Base-by-base conservation (phyloP, 2,888 invertebrate species). In the Thera obeliscata region DNA sequence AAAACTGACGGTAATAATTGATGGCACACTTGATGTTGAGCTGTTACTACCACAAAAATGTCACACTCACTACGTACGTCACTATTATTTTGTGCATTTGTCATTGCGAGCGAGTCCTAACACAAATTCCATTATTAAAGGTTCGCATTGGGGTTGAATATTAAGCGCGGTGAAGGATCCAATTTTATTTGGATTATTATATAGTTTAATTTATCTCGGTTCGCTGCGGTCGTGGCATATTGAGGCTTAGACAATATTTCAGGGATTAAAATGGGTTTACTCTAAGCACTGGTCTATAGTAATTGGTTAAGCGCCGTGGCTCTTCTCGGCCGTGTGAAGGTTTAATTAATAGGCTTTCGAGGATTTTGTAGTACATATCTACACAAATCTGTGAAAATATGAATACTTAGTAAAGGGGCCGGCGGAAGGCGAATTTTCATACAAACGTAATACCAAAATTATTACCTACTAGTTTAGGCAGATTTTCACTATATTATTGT, bases 131-230 rank as follows among this genome's bases (percentile, higher is more conserved):
- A 70, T 70, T 70, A 67, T 61, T 35, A 70, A 71, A 64, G 64
- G 65, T 60, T 59, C 46, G 67, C 57, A 48, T 66, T 61, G 58
- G 65, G 71, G 66, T 68, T 71, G 71, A 68, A 71, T 71, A 71
- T 71, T 71, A 71, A 71, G 61, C 62, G 55, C 69, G 69, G 48
- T 57, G 66, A 69, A 69, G 66, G 69, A 66, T 66, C 69, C 69
- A 69, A 69, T 66, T 69, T 69, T 69, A 69, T 69, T 66, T 57
- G 66, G 66, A 69, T 69, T 69, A 69, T 69, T 69, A 63, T 66
- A 66, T 69, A 66, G 69, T 69, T 69, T 66, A 69, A 69, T 69
- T 69, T 66, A 69, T 69, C 63, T 46, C 54, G 54, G 49, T 49
- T 69, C 66, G 63, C 69, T 66, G 69, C 49, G 69, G 69, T 59